Conservation (phyloP, 1,140 invertebrate species). For the Drosophila serrata region DNA sequence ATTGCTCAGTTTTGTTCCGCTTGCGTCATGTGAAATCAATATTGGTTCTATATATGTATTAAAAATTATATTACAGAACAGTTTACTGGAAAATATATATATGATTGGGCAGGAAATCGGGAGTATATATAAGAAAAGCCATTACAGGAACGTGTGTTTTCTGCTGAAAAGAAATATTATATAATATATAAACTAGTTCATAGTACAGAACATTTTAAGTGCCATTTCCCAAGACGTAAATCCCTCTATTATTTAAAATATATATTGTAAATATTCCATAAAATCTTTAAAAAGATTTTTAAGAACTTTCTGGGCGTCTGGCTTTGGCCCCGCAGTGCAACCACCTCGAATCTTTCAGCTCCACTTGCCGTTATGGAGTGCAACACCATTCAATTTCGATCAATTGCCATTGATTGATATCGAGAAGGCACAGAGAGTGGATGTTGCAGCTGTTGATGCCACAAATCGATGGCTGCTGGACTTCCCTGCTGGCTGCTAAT, state of each 20-base stretch:
- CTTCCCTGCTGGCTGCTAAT: slow-evolving; percentile 52
- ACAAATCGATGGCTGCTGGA: slow-evolving; percentile 5
- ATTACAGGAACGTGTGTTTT: not conserved
- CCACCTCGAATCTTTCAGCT: slow-evolving; percentile 44
- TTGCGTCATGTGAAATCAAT: slow-evolving; percentile 42
- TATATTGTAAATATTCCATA: not conserved
- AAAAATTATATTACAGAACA: not conserved
- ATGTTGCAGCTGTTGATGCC: slow-evolving; percentile 39
- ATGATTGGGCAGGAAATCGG: not conserved
- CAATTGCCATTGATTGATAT: slow-evolving; percentile 75
- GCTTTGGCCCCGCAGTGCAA: slow-evolving; percentile 1
- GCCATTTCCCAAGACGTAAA: not conserved
- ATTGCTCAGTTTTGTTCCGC: slow-evolving; percentile 34
- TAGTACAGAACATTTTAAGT: not conserved
- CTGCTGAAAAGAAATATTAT: not conserved
- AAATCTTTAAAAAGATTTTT: slow-evolving; percentile 8
- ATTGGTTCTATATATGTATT: not conserved
- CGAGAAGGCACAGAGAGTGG: slow-evolving; percentile 43
- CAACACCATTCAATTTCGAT: slow-evolving; percentile 72
- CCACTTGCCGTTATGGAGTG: slow-evolving; percentile 28
- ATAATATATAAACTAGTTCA: not conserved
- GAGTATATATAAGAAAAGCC: not conserved
- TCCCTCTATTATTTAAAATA: not conserved
- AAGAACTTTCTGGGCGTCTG: not conserved
- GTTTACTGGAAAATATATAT: not conserved